Evolutionary conservation across 2,888 invertebrate genomes (phyloP).

Genomic region (Odiellus spinosus): DNA sequence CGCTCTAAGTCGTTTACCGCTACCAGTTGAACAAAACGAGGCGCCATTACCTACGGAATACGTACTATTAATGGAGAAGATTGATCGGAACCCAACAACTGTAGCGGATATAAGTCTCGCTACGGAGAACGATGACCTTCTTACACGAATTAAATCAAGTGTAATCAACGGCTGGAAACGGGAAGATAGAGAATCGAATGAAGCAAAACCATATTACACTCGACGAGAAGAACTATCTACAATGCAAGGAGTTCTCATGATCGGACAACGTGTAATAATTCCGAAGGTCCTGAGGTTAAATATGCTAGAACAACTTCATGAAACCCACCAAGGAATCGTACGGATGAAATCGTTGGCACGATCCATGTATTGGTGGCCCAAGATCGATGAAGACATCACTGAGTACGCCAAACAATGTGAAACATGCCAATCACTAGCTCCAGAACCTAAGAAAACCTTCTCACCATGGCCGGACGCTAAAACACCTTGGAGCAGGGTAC

Average conservation of each 20-base stretch:
- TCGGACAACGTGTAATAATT: background rate
- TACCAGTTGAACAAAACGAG: background rate
- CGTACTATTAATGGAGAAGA: constrained; percentile 1
- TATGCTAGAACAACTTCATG: background rate
- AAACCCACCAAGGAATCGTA: constrained; percentile 3
- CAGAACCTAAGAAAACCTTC: constrained; percentile 2
- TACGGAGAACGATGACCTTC: no score
- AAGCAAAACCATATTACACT: no score
- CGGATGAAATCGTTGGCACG: background rate
- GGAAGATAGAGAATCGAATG: background rate
- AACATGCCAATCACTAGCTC: constrained; percentile 13
- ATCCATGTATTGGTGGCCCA: constrained; percentile 1
- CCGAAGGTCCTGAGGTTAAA: background rate
- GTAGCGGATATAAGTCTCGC: background rate
- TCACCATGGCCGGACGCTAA: background rate
- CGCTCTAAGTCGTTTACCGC: background rate
- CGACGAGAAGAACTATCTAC: constrained; percentile 14
- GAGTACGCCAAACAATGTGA: constrained; percentile 16
- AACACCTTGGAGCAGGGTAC: constrained; percentile 23
- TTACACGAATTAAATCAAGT: background rate
- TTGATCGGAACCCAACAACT: constrained; percentile 6
- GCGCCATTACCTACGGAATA: background rate
- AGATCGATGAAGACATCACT: constrained; percentile 1
- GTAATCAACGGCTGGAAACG: constrained; percentile 1
- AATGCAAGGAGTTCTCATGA: constrained; percentile 20